Evolutionary conservation across 2,797 vertebrate species (phyloP).

Genomic region (Intellagama lesueurii): DNA sequence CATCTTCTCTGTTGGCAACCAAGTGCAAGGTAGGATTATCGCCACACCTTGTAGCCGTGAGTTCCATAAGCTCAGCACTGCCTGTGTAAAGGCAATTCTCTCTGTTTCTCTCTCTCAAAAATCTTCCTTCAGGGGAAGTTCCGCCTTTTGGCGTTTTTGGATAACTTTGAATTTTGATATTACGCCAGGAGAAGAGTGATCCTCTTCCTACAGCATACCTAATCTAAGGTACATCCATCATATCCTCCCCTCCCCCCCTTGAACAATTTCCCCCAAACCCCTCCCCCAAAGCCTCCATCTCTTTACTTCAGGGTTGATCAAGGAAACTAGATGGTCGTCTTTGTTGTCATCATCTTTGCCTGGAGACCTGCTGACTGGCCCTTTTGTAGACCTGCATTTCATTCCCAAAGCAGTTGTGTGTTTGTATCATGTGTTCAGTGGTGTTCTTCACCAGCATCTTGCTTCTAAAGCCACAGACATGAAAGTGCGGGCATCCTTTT

Average conservation of each 20-base stretch:
- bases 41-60: too few species aligned
- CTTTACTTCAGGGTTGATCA: too few species aligned
- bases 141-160: background rate
- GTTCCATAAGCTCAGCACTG: too few species aligned
- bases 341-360: background rate
- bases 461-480: constrained; percentile 61
- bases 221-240: background rate
- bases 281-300: too few species aligned
- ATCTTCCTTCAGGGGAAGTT: background rate
- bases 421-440: constrained; percentile 32
- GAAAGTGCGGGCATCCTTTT: constrained; percentile 57
- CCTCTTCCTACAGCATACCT: background rate
- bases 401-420: constrained; percentile 26
- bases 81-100: background rate
- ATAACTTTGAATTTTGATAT: background rate
- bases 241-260: background rate
- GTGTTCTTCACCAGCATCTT: constrained; percentile 32
- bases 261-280: too few species aligned
- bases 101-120: background rate
- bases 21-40: too few species aligned
- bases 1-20: too few species aligned
- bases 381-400: constrained; percentile 46
- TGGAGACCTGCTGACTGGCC: background rate
- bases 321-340: background rate
- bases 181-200: background rate